Evolutionary conservation across 2,888 invertebrate species (phyloP), one percentile per base, ranked within the genome.

Genomic region (Drosophila silvestris): DNA sequence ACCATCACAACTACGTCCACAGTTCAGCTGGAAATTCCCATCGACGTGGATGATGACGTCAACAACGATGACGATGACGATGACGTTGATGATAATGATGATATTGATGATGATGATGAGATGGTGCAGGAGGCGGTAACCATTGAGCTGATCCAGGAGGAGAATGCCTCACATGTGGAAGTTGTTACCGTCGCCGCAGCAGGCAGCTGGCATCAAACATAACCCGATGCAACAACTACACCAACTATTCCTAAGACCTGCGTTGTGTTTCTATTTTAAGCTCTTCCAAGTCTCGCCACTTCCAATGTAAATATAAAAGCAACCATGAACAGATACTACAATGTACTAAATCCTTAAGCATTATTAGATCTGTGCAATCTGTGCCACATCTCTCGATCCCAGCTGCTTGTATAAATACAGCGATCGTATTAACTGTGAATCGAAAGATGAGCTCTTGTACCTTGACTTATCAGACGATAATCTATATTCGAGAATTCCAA

Each of bases 121-220:
- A 26, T 63, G 50, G 44, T 71, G 58, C 47, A 66, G n/a, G 66
- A 77, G n/a, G 41, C 57, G 12, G 72, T 70, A 22, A 70, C 70
- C 32, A 68, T 70, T 28, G 64, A 70, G 47, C 37, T 77, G 6
- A 68, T 71, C 26, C 71, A 77, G 16, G 68, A 68, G 47, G 71
- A 66, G 32, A 47, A 68, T 32, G n/a, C 56, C n/a, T 37, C 77
- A 10, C 73, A 77, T 54, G 41, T 75, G 5, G 65, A 75, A 53
- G 75, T 75, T 19, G 75, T 74, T 35, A 26, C 74, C 30, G 65
- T 75, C 32, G 66, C 73, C n/a, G 60, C 73, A 62, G 71, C 70
- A 12, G 60, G 72, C 61, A 78, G 61, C 59, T 81, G 66, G 75
- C 69, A 71, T 56, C 54, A 56, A 26, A 5, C 61, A 35, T 79